Conservation (phyloP, 2,797 vertebrate species). For the Epinephelus awoara region DNA sequence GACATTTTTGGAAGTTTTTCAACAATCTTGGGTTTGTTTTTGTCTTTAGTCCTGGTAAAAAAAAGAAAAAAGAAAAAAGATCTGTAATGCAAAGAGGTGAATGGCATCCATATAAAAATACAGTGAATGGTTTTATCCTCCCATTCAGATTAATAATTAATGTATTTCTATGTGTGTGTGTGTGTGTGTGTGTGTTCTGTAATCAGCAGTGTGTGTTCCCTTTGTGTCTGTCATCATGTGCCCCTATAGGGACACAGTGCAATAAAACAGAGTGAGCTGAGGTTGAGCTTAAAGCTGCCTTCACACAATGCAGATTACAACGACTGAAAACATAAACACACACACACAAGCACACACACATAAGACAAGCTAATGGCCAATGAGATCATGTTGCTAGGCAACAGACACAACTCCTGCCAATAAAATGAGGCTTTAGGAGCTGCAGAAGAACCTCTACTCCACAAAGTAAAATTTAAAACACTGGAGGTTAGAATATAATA, state of each 20-base stretch:
- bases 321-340: constrained; percentile 37
- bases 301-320: constrained; percentile 54
- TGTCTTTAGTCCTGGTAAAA: constrained; percentile 16
- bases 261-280: constrained; percentile 51
- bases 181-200: constrained; percentile 6
- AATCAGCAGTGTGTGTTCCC: constrained; percentile 27
- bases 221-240: constrained; percentile 31
- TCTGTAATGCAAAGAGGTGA: background rate
- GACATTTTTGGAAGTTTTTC: constrained; percentile 4
- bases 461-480: constrained; percentile 31
- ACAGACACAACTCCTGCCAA: constrained; percentile 56
- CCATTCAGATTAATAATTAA: constrained; percentile 60
- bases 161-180: constrained; percentile 29
- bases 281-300: constrained; percentile 47
- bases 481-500: constrained; percentile 23
- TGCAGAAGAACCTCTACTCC: constrained; percentile 26
- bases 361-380: constrained; percentile 54
- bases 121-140: constrained; percentile 40
- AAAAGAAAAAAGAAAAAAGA: no score
- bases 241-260: constrained; percentile 25
- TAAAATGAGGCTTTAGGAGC: constrained; percentile 45
- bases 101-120: constrained; percentile 19
- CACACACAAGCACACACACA: constrained; percentile 11
- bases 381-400: constrained; percentile 71
- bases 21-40: constrained; percentile 3